Evolutionary conservation across 2,888 invertebrate genomes (phyloP), one percentile per base, ranked within the genome.

Genomic region (Troides helena): DNA sequence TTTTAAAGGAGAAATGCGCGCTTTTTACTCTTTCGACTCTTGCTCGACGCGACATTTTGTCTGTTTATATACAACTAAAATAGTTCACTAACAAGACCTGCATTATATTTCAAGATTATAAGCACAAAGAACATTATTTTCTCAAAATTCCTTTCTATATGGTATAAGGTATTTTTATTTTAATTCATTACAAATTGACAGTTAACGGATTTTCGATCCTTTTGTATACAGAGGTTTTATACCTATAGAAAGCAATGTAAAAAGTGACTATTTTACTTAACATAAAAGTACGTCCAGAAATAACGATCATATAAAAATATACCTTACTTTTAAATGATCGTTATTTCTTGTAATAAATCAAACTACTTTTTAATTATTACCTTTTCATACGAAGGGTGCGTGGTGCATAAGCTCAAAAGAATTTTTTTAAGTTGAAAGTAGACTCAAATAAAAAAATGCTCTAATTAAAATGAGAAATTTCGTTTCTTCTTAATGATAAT

Each of bases 1-100:
- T 76, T 74, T 75, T 74, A 57, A 62, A 73, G 74, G 77, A 75
- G 74, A 71, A 72, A 43, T 14, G 74, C 72, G 69, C 67, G 69
- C 71, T 70, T 67, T 73, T 74, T 71, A 50, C 57, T n/a, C 18
- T 60, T 60, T 59, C 18, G 8, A 39, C 18, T 66, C 39, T 66
- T 50, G 50, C 50, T 58, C 46, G 30, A 21, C 36, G 58, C 21
- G 36, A 66, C 6, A 53, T 25, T 61, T 60, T 50, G 50, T 61
- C 30, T 50, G 50, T 50, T 50, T 50, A 17, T 50, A 17, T 17
- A 50, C 2, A 12, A 50, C 14, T 50, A 14, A 50, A 50, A 17
- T 50, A 18, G 18, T 50, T 14, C 5, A 50, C 39, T 39, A 39
- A 39, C 39, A 39, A 10, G 10, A 8, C 39, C 8, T 39, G 39